Conservation (phyloP, 2,888 invertebrate genomes). For the Ectobius pallidus region DNA sequence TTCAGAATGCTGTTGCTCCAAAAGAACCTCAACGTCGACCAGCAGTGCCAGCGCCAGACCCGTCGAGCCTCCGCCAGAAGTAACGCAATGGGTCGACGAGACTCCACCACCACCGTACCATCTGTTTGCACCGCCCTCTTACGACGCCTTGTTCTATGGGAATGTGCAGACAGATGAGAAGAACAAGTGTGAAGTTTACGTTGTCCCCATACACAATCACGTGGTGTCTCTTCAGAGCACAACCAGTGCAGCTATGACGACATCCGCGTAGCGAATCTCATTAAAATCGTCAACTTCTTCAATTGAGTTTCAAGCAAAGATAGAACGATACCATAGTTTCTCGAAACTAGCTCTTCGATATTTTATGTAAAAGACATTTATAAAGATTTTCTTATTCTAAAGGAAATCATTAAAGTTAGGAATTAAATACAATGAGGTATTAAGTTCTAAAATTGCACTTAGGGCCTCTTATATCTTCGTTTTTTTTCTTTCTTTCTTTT, state of each 20-base stretch:
- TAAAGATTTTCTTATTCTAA: no score
- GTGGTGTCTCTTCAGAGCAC: not conserved
- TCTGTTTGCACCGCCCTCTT: constrained; percentile 14
- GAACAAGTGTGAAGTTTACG: not conserved
- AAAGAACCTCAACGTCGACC: not conserved
- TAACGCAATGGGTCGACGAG: constrained; percentile 6
- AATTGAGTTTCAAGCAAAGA: no score
- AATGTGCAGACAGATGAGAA: not conserved
- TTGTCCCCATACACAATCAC: not conserved
- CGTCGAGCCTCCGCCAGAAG: not conserved
- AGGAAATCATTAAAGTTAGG: no score
- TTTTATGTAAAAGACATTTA: no score
- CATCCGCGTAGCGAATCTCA: not conserved
- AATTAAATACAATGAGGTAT: no score
- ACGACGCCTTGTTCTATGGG: constrained; percentile 1
- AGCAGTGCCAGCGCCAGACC: not conserved
- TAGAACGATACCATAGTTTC: no score
- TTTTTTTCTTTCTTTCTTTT: no score
- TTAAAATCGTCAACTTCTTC: no score
- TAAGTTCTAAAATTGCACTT: no score
- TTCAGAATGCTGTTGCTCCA: constrained; percentile 61
- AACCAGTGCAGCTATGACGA: not conserved
- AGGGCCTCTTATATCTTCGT: no score
- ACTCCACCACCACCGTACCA: constrained; percentile 15
- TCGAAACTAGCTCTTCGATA: no score